Percentiles rank a stretch among this genome's conserved stretches.
Evolutionary conservation across 2,797 vertebrate species (phyloP).

Genomic region (Helicolenus hilgendorfi): DNA sequence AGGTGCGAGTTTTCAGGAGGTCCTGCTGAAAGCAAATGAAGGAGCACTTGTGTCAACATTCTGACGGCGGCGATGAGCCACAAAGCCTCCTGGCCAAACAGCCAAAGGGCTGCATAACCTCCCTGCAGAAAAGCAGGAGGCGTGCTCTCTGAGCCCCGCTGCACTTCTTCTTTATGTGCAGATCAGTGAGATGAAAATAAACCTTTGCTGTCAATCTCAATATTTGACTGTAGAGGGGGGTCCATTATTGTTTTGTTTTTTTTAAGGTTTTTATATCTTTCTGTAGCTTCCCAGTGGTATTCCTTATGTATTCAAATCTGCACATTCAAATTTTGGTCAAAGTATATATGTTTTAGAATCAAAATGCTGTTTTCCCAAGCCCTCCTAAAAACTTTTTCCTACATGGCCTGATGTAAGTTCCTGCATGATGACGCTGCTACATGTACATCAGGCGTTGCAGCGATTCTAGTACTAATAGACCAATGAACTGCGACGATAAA

Average conservation of each 20-base stretch:
- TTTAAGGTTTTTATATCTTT: neutral
- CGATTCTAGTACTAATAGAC: too few species aligned
- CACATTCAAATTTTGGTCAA: too few species aligned
- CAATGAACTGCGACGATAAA: too few species aligned
- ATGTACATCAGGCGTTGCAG: too few species aligned
- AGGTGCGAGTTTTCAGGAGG: slow-evolving; percentile 84
- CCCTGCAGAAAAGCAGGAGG: slow-evolving; percentile 35
- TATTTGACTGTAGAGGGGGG: slow-evolving; percentile 4
- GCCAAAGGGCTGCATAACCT: slow-evolving; percentile 59
- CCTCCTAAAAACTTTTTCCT: too few species aligned
- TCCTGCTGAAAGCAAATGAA: slow-evolving; percentile 89
- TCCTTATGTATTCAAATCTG: too few species aligned
- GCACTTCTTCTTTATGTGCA: slow-evolving; percentile 35
- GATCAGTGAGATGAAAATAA: slow-evolving; percentile 21
- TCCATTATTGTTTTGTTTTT: too few species aligned
- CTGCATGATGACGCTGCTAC: too few species aligned
- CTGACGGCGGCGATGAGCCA: slow-evolving; percentile 72
- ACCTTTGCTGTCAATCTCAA: neutral
- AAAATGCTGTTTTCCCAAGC: too few species aligned
- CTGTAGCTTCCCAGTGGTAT: too few species aligned
- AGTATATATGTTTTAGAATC: too few species aligned
- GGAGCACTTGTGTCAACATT: slow-evolving; percentile 87
- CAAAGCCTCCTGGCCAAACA: slow-evolving; percentile 69
- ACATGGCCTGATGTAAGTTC: too few species aligned
- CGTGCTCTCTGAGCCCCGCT: neutral